These are phyloP conservation scores for Apocrypta bakeri DNA, from an alignment of 1,140 invertebrate species.

Conservation along the genomic window DNA sequence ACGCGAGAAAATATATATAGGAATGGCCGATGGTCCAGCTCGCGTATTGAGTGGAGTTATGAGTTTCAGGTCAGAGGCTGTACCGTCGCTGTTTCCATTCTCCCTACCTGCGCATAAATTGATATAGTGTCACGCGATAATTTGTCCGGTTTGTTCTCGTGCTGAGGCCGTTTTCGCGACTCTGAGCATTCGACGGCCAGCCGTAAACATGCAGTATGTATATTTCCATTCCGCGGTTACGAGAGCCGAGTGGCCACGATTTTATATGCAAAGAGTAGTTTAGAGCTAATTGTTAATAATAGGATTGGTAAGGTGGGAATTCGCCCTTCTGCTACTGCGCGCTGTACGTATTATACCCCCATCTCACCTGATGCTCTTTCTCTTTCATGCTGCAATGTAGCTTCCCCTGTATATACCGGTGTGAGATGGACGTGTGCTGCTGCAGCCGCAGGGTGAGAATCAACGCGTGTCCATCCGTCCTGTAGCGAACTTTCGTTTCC, in stretches of 20 bases:
- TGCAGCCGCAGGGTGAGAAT: neutral
- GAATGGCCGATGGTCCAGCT: slow-evolving; percentile 17
- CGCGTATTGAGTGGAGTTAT: slow-evolving; percentile 23
- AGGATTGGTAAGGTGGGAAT: slow-evolving; percentile 76
- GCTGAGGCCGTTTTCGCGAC: slow-evolving; percentile 57
- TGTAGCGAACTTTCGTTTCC: slow-evolving; percentile 44
- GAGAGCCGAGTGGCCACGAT: slow-evolving; percentile 68
- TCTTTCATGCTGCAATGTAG: slow-evolving; percentile 63
- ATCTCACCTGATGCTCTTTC: neutral
- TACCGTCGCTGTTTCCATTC: neutral
- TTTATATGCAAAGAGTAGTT: slow-evolving; percentile 75
- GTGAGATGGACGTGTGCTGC: neutral
- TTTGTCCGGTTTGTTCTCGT: slow-evolving; percentile 49
- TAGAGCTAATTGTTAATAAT: slow-evolving; percentile 76
- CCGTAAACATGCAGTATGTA: slow-evolving; percentile 73
- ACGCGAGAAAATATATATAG: neutral
- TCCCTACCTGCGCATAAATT: slow-evolving; percentile 50
- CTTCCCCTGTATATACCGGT: slow-evolving; percentile 48
- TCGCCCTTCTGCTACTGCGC: slow-evolving; percentile 55
- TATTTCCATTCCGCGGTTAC: slow-evolving; percentile 74
- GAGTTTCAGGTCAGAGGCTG: slow-evolving; percentile 51
- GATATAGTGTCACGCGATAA: slow-evolving; percentile 57
- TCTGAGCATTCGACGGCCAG: slow-evolving; percentile 55
- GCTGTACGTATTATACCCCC: slow-evolving; percentile 25
- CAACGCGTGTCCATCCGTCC: neutral